Conservation (phyloP, 1,140 invertebrate species). For the Elysia chlorotica region DNA sequence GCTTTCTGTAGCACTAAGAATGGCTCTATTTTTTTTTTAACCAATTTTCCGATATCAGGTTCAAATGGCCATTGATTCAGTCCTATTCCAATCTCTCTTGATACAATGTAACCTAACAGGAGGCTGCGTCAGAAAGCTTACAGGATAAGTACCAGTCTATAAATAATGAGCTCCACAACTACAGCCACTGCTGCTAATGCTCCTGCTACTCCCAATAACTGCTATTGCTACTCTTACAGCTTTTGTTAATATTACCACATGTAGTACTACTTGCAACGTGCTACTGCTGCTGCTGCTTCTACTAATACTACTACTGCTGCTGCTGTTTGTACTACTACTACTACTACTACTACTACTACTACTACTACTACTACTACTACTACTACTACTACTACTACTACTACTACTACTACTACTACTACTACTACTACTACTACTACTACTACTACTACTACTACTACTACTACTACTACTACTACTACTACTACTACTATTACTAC, state of each 20-base stretch:
- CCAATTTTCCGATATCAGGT: too few relatives aligned
- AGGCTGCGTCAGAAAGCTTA: too few relatives aligned
- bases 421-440: neutral
- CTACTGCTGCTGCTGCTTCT: neutral
- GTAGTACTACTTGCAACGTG: neutral
- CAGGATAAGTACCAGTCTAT: too few relatives aligned
- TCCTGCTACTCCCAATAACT: neutral
- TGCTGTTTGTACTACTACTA: neutral
- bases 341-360: neutral
- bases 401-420: slow-evolving; percentile 5
- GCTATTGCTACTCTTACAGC: neutral
- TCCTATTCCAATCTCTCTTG: too few relatives aligned
- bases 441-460: neutral
- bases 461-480: neutral
- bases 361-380: neutral
- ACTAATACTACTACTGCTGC: neutral
- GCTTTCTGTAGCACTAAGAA: neutral
- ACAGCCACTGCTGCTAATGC: too few relatives aligned
- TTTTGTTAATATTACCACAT: neutral
- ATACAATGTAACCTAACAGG: too few relatives aligned
- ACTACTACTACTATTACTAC: too few relatives aligned
- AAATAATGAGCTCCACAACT: too few relatives aligned
- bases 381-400: neutral
- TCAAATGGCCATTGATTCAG: too few relatives aligned
- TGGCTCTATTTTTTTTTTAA: too few relatives aligned